These are phyloP conservation scores for Acromyrmex charruanus DNA, from an alignment of 1,140 invertebrate genomes.

Conservation along the genomic window DNA sequence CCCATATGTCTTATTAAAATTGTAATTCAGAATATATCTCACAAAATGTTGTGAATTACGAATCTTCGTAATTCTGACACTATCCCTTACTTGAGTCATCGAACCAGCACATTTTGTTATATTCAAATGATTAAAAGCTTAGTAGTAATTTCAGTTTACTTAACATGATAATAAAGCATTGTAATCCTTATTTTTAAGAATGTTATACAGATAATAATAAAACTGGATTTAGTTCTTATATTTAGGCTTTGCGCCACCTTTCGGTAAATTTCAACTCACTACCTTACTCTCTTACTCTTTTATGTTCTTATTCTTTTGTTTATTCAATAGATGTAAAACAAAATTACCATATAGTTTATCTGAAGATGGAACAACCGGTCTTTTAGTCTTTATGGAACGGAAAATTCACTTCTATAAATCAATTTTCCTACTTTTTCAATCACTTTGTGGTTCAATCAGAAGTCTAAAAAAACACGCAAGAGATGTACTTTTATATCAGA, in stretches of 20 bases:
- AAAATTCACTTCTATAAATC: neutral
- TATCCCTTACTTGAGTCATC: neutral
- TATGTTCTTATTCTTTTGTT: too few species aligned
- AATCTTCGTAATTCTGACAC: neutral
- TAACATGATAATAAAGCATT: neutral
- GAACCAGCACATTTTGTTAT: neutral
- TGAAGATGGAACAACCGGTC: too few species aligned
- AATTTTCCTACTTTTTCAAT: neutral
- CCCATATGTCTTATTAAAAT: constrained; percentile 51
- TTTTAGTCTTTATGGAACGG: neutral
- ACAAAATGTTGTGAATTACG: constrained; percentile 25
- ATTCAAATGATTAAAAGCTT: constrained; percentile 27
- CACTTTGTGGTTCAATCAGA: neutral
- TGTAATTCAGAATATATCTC: neutral
- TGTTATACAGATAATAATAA: neutral
- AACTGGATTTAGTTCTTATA: neutral
- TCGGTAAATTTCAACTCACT: too few species aligned
- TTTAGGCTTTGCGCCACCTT: neutral
- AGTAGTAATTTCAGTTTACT: neutral
- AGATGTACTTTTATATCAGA: neutral
- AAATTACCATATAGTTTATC: too few species aligned
- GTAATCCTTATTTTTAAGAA: neutral
- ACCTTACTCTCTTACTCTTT: too few species aligned
- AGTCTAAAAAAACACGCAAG: neutral
- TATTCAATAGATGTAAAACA: too few species aligned